Evolutionary conservation across 2,113 vertebrate species (phyloP).

Genomic region (Urocolius indicus): DNA sequence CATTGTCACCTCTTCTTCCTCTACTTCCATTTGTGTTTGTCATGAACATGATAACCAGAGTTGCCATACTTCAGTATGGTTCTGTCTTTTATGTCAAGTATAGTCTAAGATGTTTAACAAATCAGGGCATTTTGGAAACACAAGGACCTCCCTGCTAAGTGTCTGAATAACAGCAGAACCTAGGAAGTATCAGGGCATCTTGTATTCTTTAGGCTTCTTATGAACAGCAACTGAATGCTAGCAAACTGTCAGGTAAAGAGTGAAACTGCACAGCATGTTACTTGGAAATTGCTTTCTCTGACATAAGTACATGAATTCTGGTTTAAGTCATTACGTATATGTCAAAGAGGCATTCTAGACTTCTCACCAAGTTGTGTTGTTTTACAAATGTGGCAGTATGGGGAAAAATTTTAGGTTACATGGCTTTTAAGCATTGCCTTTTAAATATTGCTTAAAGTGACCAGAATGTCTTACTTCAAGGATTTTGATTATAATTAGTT

Average conservation of each 20-base stretch:
- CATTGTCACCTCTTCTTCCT: not conserved
- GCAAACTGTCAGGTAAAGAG: not conserved
- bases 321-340: not conserved
- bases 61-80: not conserved
- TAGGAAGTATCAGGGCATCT: not conserved
- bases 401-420: not conserved
- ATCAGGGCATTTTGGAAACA: not conserved
- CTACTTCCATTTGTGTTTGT: not conserved
- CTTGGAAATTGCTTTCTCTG: not conserved
- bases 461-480: not conserved
- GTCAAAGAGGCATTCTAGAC: not conserved
- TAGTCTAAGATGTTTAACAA: not conserved
- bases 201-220: not conserved
- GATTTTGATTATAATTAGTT: not conserved
- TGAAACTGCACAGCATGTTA: not conserved
- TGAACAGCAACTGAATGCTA: not conserved
- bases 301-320: not conserved
- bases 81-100: not conserved
- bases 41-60: not conserved
- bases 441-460: not conserved
- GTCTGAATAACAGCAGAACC: not conserved
- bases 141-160: not conserved
- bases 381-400: not conserved
- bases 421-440: not conserved
- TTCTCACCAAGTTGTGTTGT: not conserved